Conservation (phyloP, 2,113 vertebrate genomes). For the Australoheros scitulus region DNA sequence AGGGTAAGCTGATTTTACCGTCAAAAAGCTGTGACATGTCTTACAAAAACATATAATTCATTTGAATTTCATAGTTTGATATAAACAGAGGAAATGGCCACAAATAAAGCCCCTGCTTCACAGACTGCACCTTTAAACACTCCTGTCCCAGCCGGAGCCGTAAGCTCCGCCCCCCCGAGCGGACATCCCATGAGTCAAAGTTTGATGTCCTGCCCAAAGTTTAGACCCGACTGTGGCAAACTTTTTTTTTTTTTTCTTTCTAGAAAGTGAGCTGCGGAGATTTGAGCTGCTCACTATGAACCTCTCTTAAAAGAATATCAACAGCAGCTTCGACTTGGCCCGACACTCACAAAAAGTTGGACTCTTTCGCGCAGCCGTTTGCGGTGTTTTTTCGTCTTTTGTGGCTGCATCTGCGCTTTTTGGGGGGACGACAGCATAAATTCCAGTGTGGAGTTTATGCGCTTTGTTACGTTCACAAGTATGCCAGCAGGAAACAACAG, state of each 20-base stretch:
- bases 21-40: not conserved
- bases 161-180: conserved; percentile 66
- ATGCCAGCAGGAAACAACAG: conserved; percentile 66
- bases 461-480: conserved; percentile 72
- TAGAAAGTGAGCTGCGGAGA: conserved; percentile 75
- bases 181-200: conserved; percentile 80
- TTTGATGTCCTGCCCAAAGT: conserved; percentile 84
- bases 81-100: not conserved
- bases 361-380: not conserved
- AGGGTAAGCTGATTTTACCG: not conserved
- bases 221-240: conserved; percentile 74
- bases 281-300: conserved; percentile 65
- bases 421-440: conserved; percentile 52
- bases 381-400: conserved; percentile 35
- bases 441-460: conserved; percentile 70
- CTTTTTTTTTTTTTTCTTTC: conserved; percentile 69
- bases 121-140: conserved; percentile 75
- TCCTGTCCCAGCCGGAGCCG: conserved; percentile 58
- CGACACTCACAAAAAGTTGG: not conserved
- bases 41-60: not conserved
- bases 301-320: not conserved
- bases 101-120: not conserved
- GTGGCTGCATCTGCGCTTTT: conserved; percentile 29
- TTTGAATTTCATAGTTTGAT: not conserved
- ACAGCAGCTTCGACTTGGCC: not conserved